Conservation (phyloP, 2,888 invertebrate genomes). For the Heliconius hortense region DNA sequence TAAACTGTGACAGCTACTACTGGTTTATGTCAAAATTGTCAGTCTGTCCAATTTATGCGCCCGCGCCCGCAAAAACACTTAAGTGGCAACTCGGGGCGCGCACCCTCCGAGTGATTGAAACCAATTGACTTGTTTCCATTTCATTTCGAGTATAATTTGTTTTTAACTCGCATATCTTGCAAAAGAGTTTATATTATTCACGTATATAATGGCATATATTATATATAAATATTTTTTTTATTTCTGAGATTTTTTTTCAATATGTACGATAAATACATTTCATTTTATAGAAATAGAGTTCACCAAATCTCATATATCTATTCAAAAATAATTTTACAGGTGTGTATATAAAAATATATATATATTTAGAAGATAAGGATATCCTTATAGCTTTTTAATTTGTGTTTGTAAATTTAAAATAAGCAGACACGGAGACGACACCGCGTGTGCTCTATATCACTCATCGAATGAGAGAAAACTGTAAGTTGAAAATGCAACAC, state of each 20-base stretch:
- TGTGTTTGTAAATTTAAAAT: neutral
- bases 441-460: conserved; percentile 42
- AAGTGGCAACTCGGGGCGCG: conserved; percentile 62
- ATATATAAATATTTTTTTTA: neutral
- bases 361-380: too few relatives aligned
- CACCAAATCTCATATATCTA: too few relatives aligned
- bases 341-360: too few relatives aligned
- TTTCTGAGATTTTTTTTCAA: neutral
- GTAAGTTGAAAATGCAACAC: conserved; percentile 48
- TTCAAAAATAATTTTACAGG: too few relatives aligned
- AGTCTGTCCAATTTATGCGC: conserved; percentile 73
- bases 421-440: conserved; percentile 3
- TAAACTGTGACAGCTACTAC: conserved; percentile 70
- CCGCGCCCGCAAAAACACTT: conserved; percentile 67
- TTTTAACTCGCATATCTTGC: conserved; percentile 24
- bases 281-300: too few relatives aligned
- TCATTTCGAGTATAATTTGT: conserved; percentile 51
- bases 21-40: conserved; percentile 80
- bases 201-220: neutral
- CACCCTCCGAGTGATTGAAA: conserved; percentile 48
- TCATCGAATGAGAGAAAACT: conserved; percentile 41
- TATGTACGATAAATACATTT: neutral
- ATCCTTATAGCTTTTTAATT: too few relatives aligned
- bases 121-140: conserved; percentile 77
- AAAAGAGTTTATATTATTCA: conserved; percentile 22